These are phyloP conservation scores for Champsocephalus esox DNA, from an alignment of 2,797 vertebrate species.

Conservation along the genomic window DNA sequence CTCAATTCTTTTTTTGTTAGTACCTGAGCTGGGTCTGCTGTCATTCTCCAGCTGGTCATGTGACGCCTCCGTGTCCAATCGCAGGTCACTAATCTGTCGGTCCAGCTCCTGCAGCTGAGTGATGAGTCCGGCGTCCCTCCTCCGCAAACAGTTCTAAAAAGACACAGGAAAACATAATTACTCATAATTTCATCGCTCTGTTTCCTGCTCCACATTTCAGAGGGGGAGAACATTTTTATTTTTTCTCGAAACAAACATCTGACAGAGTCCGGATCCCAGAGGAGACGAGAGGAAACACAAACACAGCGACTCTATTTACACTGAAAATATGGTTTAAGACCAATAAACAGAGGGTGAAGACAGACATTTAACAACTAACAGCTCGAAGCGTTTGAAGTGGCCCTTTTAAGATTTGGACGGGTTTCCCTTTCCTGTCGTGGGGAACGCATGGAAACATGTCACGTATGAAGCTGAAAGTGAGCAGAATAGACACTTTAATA, in stretches of 20 bases:
- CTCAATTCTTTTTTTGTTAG: no score
- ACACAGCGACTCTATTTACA: no score
- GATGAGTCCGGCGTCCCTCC: conserved; percentile 91
- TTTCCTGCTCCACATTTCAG: not conserved
- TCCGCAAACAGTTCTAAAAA: conserved; percentile 91
- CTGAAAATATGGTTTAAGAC: not conserved
- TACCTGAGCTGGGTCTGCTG: conserved; percentile 95
- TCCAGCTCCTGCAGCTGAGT: conserved; percentile 93
- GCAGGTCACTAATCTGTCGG: conserved; percentile 93
- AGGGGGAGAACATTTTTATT: no score
- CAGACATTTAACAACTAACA: no score
- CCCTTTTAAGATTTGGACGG: no score
- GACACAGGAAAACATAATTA: conserved; percentile 5
- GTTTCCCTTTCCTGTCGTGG: no score
- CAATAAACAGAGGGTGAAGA: no score
- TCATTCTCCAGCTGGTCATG: conserved; percentile 91
- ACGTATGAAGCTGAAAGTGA: no score
- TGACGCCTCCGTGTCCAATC: conserved; percentile 88
- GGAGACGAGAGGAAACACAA: not conserved
- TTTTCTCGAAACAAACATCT: not conserved
- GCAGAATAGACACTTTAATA: no score
- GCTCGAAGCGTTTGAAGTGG: no score
- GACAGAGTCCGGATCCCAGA: not conserved
- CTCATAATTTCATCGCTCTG: not conserved
- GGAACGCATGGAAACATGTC: no score